Evolutionary conservation across 2,113 vertebrate species (phyloP), one percentile per base, ranked within the genome.

Genomic region (Myocastor coypus): DNA sequence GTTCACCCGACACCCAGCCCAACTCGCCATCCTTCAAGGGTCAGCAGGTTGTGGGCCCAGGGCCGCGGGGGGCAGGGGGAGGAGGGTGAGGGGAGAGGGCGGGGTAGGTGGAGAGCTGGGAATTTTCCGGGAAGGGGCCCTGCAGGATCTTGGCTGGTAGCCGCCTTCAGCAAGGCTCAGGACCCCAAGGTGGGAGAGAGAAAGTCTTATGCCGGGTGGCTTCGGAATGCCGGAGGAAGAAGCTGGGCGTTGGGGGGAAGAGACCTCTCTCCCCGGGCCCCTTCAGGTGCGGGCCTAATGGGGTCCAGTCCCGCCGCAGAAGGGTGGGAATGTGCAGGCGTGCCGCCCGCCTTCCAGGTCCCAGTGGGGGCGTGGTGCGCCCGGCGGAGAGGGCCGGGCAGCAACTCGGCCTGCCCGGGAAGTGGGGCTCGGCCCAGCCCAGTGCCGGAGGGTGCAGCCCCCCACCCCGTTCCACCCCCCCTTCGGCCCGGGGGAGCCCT

Each of bases 181-280:
- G 89, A 96, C 94, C 97, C 94, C 92, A 32, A 87, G 91, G 87
- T 97, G 87, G 85, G 37, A 96, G 96, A 83, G 78, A n/a, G 92
- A 80, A 73, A 13, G 17, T 83, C 55, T 57, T 16, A 57, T 17
- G 55, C 55, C 80, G 84, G 77, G 85, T 8, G 17, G 59, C 30
- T 78, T 87, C 88, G 90, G 50, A 83, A 61, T 50, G 87, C 73
- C 73, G 22, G 91, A 83, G 77, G 77, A 32, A 50, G 89, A 78
- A 46, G 81, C 83, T 50, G 89, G 55, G 57, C 86, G 32, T 46
- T 0, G 52, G 50, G 75, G 77, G 9, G 85, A 80, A 63, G 61
- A 40, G 59, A 78, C 92, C 37, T 50, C 55, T 42, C 52, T 83
- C 14, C 20, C 78, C 1, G 34, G 37, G 50, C 37, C 24, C 87